Evolutionary conservation across 2,888 invertebrate genomes (phyloP).

Genomic region (Calephelis perditalis): DNA sequence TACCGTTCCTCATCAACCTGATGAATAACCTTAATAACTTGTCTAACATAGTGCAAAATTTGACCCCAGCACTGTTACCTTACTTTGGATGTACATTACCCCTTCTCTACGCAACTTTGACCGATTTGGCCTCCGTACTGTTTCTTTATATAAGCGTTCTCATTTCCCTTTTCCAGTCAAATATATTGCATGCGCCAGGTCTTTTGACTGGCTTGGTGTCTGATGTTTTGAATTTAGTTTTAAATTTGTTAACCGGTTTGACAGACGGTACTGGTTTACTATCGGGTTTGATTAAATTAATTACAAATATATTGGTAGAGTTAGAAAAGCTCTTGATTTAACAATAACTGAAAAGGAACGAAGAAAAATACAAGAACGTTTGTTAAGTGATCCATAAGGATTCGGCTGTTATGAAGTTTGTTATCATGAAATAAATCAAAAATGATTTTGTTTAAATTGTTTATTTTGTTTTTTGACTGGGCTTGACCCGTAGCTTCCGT

Average conservation of each 20-base stretch:
- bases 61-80: conserved; percentile 62
- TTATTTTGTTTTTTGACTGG: too few species aligned
- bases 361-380: conserved; percentile 28
- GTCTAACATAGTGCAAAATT: conserved; percentile 65
- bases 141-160: conserved; percentile 65
- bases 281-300: conserved; percentile 55
- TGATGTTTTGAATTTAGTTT: conserved; percentile 54
- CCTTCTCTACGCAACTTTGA: conserved; percentile 59
- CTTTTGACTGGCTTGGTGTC: conserved; percentile 50
- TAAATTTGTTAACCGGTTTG: conserved; percentile 55
- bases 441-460: too few species aligned
- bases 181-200: conserved; percentile 60
- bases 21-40: conserved; percentile 67
- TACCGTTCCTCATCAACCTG: conserved; percentile 63
- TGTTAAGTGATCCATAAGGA: not conserved
- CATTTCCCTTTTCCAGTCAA: conserved; percentile 62
- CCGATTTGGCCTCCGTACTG: conserved; percentile 62
- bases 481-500: too few species aligned
- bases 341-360: conserved; percentile 26
- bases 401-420: not conserved
- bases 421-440: not conserved
- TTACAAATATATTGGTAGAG: conserved; percentile 56
- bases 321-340: conserved; percentile 55
- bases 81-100: conserved; percentile 68
- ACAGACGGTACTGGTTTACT: conserved; percentile 55